phyloP scores from a whole-genome alignment of 1,140 invertebrate genomes.

The Papilio aristodemus region DNA sequence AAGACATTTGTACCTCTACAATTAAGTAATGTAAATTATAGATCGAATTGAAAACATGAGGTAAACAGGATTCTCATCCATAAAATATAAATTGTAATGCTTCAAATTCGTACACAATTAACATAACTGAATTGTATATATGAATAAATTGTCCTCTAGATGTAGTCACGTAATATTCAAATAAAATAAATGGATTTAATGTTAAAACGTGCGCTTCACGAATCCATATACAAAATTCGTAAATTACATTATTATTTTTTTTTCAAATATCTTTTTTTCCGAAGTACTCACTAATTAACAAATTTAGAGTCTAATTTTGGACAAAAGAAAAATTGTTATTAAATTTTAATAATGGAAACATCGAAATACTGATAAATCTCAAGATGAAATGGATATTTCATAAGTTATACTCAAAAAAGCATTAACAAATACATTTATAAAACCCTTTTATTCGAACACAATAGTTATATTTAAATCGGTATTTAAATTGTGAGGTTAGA shows the following conservation, averaged over 20 bases:
- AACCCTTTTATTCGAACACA: not conserved
- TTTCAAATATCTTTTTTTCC: too few relatives aligned
- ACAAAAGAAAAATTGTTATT: too few relatives aligned
- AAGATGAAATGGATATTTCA: too few relatives aligned
- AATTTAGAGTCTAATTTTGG: too few relatives aligned
- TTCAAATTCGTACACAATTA: not conserved
- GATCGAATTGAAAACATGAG: not conserved
- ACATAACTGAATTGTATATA: slow-evolving; percentile 13
- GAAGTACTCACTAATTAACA: too few relatives aligned
- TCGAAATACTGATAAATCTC: too few relatives aligned
- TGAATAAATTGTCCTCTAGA: slow-evolving; percentile 10
- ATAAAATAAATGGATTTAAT: slow-evolving; percentile 14
- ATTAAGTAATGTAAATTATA: not conserved
- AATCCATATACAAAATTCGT: not conserved
- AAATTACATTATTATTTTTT: too few relatives aligned
- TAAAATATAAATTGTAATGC: not conserved
- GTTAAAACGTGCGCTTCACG: not conserved
- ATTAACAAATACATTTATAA: too few relatives aligned
- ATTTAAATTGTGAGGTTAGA: slow-evolving; percentile 18
- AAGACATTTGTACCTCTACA: not conserved
- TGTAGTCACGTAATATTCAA: slow-evolving; percentile 16
- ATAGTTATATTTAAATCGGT: not conserved
- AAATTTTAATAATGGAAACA: not conserved
- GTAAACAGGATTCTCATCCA: not conserved
- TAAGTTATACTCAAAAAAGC: too few relatives aligned